Evolutionary conservation across 2,797 vertebrate species (phyloP), one percentile per base, ranked within the genome.

Genomic region (Catostomus latipinnis): DNA sequence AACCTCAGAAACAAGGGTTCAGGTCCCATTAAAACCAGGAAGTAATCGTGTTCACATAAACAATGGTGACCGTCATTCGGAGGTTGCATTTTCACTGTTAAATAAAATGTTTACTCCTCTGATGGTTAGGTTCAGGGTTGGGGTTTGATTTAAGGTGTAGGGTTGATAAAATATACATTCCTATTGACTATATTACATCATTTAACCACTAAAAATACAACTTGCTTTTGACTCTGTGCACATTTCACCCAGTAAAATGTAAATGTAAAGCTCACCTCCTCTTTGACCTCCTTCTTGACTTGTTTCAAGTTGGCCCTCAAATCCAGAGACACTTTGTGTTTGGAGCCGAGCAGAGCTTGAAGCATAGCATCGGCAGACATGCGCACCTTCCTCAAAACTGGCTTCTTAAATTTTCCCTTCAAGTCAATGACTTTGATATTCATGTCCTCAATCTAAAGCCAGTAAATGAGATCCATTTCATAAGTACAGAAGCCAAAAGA

Each of bases 241-340:
- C 34, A 34, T 34, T 34, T 34, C 34, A 34, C 34, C 34, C 34
- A 34, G 34, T 18, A 18, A 18, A 18, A 18, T 43, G 16, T 54
- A 16, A 13, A 53, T 72, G 13, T 12, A 6, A 52, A 2, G 45
- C 86, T 57, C 78, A 90, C 88, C 88, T 91, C 96, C 92, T 96
- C 96, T 78, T 96, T 88, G 54, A 91, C 95, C 83, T 96, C 96
- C 88, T 96, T 96, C 93, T 96, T 96, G 81, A 96, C 95, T 87
- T 96, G 95, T 88, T 96, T 96, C 82, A 96, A 92, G 89, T 96
- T 96, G 88, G 95, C 94, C 62, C 96, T 88, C 81, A 96, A 93
- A 79, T 96, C 96, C 95, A 96, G 94, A 90, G 92, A 94, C 87
- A 96, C 96, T 82, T 96, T 96, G 92, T 96, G 96, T 84, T 96